Evolutionary conservation across 2,797 vertebrate species (phyloP).

Genomic region (Aotus griseimembra): DNA sequence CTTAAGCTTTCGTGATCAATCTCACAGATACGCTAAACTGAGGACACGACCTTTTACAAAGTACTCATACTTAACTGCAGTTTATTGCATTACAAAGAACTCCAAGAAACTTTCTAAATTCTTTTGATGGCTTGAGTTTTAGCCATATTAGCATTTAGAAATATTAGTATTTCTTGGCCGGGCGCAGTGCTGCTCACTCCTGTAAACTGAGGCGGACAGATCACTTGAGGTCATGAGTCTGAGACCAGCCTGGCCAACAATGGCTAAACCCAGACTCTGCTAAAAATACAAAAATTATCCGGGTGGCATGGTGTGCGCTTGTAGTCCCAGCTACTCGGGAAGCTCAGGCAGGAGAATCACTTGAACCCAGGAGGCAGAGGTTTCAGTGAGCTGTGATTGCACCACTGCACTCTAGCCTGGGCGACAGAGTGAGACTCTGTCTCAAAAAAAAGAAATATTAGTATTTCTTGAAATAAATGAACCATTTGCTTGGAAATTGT

Average conservation of each 20-base stretch:
- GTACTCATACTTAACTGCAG: not conserved
- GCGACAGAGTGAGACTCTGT: not conserved
- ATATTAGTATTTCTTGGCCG: not conserved
- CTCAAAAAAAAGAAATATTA: not conserved
- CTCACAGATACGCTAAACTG: not conserved
- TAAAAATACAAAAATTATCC: not conserved
- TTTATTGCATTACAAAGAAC: not conserved
- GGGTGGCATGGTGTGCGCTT: not conserved
- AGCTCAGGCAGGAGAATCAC: not conserved
- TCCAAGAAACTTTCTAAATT: not conserved
- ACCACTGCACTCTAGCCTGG: not conserved
- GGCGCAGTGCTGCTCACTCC: not conserved
- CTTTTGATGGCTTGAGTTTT: not conserved
- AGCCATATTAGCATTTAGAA: not conserved
- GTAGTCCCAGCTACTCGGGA: not conserved
- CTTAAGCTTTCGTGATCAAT: not conserved
- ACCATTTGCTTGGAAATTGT: not conserved
- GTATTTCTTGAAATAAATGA: constrained; percentile 18
- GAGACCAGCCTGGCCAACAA: not conserved
- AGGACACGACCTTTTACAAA: not conserved
- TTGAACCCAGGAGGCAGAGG: not conserved
- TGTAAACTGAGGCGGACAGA: not conserved
- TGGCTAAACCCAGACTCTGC: not conserved
- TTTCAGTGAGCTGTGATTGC: not conserved
- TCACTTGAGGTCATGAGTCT: not conserved